Evolutionary conservation across 1,140 invertebrate species (phyloP), one percentile per base, ranked within the genome.

Genomic region (Rhizoglyphus robini): DNA sequence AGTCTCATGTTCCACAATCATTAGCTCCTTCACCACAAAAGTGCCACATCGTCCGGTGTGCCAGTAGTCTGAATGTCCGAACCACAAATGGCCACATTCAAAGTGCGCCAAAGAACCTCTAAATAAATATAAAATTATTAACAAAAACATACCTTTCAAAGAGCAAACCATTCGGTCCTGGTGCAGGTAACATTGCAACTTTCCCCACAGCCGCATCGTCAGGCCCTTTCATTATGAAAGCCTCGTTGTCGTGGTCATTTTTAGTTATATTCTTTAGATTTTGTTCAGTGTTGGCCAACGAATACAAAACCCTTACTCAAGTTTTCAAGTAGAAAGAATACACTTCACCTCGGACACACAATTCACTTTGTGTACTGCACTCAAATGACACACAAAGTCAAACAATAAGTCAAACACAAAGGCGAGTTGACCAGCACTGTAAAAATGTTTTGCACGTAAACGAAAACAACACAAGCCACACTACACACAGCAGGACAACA

Each of bases 21-120:
- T 92, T 15, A 89, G 88, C 68, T 83, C 77, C 54, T 83, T 81
- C 0, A 94, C 79, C 15, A 91, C 77, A 72, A 90, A 94, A 70
- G 85, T 80, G 0, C 86, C 90, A 73, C 93, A 93, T 27, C 81
- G 73, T 18, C 93, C 93, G 68, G 84, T 73, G 4, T 83, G 82
- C 75, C 90, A 84, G 77, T 95, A 96, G 74, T 94, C n/a, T n/a
- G 89, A 4, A 96, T 88, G 77, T 96, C 92, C 0, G 91, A 96
- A 0, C 93, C 94, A 76, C 94, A 98, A 69, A 98, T 96, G 46
- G 93, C 93, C 54, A 96, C 90, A 68, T 84, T 84, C 68, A 85
- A 83, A 84, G 96, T 94, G 67, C 83, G 27, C 15, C 60, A 41
- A 4, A 65, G 23, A 8, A 66, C 67, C 59, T 68, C 67, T 68